phyloP scores from a whole-genome alignment of 2,888 invertebrate species.

The Gnatocerus cornutus region DNA sequence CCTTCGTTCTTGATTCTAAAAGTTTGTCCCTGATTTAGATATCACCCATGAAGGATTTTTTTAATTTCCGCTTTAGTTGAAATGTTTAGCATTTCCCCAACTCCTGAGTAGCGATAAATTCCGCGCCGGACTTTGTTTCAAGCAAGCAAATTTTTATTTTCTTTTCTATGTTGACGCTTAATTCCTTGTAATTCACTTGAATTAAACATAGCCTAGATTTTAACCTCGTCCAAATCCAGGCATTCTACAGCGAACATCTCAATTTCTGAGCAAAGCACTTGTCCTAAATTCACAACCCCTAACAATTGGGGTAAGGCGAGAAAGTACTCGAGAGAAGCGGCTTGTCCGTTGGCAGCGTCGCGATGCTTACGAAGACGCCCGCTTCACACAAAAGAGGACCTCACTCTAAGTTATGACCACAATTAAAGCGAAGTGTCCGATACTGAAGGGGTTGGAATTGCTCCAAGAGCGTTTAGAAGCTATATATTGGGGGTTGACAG shows the following conservation, averaged over 20 bases:
- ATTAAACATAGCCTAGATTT: conserved; percentile 29
- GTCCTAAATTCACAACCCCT: conserved; percentile 26
- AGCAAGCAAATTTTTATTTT: no score
- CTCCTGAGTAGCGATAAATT: no score
- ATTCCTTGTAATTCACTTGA: conserved; percentile 38
- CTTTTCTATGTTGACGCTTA: background rate
- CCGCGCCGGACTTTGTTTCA: no score
- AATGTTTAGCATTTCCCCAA: background rate
- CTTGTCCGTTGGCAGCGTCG: conserved; percentile 15
- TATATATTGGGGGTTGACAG: conserved; percentile 28
- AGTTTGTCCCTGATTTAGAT: conserved; percentile 23
- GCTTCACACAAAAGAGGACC: conserved; percentile 46
- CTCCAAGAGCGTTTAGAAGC: conserved; percentile 46
- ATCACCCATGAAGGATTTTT: background rate
- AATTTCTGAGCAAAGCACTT: conserved; percentile 31
- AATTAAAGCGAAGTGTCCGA: conserved; percentile 50
- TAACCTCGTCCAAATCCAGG: conserved; percentile 30
- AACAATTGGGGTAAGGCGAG: conserved; percentile 23
- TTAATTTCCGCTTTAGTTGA: background rate
- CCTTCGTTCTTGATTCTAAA: conserved; percentile 23
- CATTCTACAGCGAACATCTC: conserved; percentile 31
- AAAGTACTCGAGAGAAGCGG: conserved; percentile 32
- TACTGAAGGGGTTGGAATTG: conserved; percentile 50
- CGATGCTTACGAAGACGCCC: conserved; percentile 21
- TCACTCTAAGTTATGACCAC: conserved; percentile 50